Conservation (phyloP, 2,113 vertebrate genomes). For the Columba livia region DNA sequence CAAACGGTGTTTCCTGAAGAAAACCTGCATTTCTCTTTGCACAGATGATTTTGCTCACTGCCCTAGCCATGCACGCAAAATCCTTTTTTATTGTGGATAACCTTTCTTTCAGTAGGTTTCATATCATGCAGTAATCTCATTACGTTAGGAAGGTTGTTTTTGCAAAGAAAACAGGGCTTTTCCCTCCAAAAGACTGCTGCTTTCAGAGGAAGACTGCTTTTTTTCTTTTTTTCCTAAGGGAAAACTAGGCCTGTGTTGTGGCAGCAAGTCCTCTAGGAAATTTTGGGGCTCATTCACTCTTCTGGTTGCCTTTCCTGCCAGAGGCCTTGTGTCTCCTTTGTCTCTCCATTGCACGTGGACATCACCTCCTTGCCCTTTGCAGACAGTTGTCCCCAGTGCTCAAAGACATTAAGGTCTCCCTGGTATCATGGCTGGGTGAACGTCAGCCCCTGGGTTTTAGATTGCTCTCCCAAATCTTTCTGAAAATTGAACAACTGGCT, state of each 20-base stretch:
- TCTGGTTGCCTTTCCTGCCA: not conserved
- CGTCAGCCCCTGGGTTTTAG: not conserved
- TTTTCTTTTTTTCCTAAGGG: not conserved
- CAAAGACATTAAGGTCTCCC: not conserved
- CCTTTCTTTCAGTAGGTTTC: not conserved
- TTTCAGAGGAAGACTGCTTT: not conserved
- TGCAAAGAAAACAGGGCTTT: not conserved
- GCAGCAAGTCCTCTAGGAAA: not conserved
- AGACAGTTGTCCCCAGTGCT: not conserved
- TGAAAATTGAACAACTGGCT: slow-evolving; percentile 45
- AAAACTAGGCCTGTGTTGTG: not conserved
- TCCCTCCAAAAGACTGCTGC: not conserved
- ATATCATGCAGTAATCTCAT: not conserved
- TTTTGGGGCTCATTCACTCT: not conserved
- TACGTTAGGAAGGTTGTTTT: not conserved
- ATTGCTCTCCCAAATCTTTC: slow-evolving; percentile 8
- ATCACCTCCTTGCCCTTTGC: not conserved
- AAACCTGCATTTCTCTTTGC: not conserved
- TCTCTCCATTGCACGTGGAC: not conserved
- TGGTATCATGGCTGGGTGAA: not conserved
- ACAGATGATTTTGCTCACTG: not conserved
- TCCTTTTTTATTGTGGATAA: not conserved
- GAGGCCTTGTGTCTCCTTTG: not conserved
- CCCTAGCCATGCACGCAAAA: not conserved
- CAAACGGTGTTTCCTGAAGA: not conserved